A percentile compares a stretch with the other conserved stretches of the same genome.
These are phyloP conservation scores for Eriocheir sinensis DNA, from an alignment of 1,140 invertebrate genomes.

Conservation along the genomic window DNA sequence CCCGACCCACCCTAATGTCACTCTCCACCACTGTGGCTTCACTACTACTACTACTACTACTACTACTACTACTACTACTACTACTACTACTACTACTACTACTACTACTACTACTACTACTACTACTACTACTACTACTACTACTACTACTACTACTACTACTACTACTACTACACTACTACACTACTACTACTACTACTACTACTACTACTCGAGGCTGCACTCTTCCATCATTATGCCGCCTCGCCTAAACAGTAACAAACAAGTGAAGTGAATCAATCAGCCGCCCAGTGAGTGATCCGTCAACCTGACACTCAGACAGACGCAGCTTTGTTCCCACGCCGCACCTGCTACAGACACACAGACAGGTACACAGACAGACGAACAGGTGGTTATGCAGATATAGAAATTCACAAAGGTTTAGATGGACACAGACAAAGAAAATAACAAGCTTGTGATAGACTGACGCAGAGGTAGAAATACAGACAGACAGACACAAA, in stretches of 20 bases:
- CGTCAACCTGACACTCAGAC: not conserved
- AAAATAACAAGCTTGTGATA: too few species aligned
- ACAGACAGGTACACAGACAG: not conserved
- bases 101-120: conserved; percentile 25
- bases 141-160: conserved; percentile 25
- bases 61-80: conserved; percentile 25
- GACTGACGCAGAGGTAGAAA: too few species aligned
- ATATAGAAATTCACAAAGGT: too few species aligned
- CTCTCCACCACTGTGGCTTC: too few species aligned
- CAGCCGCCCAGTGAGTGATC: not conserved
- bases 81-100: not conserved
- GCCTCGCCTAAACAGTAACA: not conserved
- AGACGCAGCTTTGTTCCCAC: not conserved
- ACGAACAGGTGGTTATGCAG: too few species aligned
- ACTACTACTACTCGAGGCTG: not conserved
- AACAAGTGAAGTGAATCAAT: not conserved
- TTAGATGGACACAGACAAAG: too few species aligned
- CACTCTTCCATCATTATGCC: too few species aligned
- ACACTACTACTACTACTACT: not conserved
- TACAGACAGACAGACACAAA: too few species aligned
- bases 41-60: not conserved
- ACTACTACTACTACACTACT: not conserved
- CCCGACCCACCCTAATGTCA: too few species aligned
- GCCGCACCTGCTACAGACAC: too few species aligned
- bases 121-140: conserved; percentile 25